phyloP scores from a whole-genome alignment of 2,888 invertebrate genomes.

The Orgyia antiqua region DNA sequence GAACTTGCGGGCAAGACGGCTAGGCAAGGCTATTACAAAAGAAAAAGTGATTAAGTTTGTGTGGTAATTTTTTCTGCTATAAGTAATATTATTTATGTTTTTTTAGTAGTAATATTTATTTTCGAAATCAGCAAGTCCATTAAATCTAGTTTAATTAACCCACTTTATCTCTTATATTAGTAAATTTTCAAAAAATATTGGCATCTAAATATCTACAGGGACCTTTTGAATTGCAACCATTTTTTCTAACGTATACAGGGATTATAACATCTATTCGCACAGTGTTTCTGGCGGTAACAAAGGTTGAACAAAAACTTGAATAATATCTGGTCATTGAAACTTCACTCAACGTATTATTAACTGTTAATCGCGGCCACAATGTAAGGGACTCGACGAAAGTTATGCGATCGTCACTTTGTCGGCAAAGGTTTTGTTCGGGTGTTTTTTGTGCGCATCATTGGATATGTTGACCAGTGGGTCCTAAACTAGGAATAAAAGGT shows the following conservation, averaged over 20 bases:
- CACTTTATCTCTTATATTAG: no score
- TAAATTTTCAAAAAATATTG: no score
- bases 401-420: conserved; percentile 53
- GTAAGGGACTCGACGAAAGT: conserved; percentile 34
- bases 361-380: conserved; percentile 52
- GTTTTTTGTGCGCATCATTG: conserved; percentile 52
- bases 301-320: conserved; percentile 28
- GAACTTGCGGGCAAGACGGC: no score
- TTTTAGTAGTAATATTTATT: no score
- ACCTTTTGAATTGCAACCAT: no score
- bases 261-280: conserved; percentile 20
- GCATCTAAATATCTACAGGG: no score
- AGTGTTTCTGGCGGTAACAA: conserved; percentile 17
- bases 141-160: no score
- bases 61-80: no score
- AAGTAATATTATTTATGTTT: no score
- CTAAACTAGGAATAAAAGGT: conserved; percentile 15
- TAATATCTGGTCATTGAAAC: conserved; percentile 30
- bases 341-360: conserved; percentile 41
- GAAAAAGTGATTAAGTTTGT: no score
- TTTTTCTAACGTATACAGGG: conserved; percentile 7
- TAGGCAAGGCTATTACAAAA: no score
- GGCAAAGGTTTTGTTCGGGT: conserved; percentile 37
- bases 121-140: no score
- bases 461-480: conserved; percentile 46